Base-by-base conservation (phyloP, 2,113 vertebrate genomes). In the Pluvialis apricaria region DNA sequence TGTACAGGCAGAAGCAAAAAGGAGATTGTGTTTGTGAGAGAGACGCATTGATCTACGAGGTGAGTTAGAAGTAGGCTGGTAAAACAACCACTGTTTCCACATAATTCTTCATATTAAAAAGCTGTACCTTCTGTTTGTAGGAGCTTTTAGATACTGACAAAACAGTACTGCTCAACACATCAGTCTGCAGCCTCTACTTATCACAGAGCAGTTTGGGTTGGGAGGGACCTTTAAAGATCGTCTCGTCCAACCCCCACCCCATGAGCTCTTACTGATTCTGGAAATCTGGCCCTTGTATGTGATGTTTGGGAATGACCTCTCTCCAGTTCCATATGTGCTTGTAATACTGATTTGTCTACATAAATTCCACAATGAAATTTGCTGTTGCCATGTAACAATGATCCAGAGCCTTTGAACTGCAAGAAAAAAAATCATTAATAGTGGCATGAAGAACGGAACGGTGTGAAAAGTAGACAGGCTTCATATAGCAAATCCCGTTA, bases 371-470 rank as follows among this genome's bases (percentile, higher is more conserved):
- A 42, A 19, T 20, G 19, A 57, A 68, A 51, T 51, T 40, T 64
- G 42, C 32, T 58, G n/a, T 36, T 75, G 61, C 42, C n/a, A 45
- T 22, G n/a, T 31, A 61, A 36, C 49, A 26, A 52, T 26, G 25
- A 64, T 36, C 20, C n/a, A 70, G 31, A 78, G 61, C 26, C n/a
- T 62, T 44, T 51, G n/a, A 64, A 40, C 32, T 45, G 54, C 36
- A 68, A 58, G 24, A 65, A 49, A 61, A 61, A 65, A 78, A 65
- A 40, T 29, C 1, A 0, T 70, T 80, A 64, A 36, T 9, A 42
- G 57, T 4, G 62, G 38, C 44, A 51, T 0, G 1, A 72, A 68
- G 65, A 32, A 52, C 36, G 60, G 54, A 45, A 29, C 0, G 0
- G 16, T 40, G 52, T 73, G 40, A 83, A 44, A 72, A 52, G 28